These are phyloP conservation scores for Atopsyche davidsoni DNA, from an alignment of 1,140 invertebrate genomes.

Conservation along the genomic window DNA sequence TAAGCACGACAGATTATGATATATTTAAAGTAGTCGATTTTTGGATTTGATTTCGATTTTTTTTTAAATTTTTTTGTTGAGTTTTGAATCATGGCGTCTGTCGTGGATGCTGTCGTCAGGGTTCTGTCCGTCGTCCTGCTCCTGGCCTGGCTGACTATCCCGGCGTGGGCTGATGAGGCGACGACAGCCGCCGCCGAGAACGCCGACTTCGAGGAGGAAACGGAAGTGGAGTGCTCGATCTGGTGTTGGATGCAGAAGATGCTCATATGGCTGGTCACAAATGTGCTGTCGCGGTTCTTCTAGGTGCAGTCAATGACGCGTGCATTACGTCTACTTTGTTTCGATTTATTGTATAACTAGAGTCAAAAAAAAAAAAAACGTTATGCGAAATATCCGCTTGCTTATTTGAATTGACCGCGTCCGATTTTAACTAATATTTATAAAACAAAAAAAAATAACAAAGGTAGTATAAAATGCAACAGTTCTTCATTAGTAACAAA, in stretches of 20 bases:
- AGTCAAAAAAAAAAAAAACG: no score
- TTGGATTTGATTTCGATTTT: background rate
- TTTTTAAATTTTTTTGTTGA: background rate
- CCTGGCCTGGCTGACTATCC: background rate
- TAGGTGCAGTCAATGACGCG: slow-evolving; percentile 1
- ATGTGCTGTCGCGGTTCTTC: slow-evolving; percentile 25
- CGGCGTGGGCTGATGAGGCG: slow-evolving; percentile 7
- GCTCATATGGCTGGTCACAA: slow-evolving; percentile 44
- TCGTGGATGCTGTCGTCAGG: background rate
- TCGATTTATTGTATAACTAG: no score
- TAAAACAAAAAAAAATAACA: no score
- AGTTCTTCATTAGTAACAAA: no score
- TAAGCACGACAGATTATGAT: no score
- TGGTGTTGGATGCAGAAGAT: slow-evolving; percentile 50
- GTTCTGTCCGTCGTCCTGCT: slow-evolving; percentile 4
- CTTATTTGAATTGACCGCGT: no score
- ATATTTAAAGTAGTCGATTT: no score
- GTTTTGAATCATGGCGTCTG: background rate
- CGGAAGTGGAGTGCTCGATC: slow-evolving; percentile 42
- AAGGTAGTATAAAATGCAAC: no score
- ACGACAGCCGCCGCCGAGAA: slow-evolving; percentile 31
- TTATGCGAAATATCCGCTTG: no score
- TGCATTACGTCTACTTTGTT: no score
- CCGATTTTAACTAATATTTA: no score
- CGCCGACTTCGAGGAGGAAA: slow-evolving; percentile 39